These are phyloP conservation scores for Fistularia commersonii DNA, from an alignment of 2,797 vertebrate species.

Conservation along the genomic window DNA sequence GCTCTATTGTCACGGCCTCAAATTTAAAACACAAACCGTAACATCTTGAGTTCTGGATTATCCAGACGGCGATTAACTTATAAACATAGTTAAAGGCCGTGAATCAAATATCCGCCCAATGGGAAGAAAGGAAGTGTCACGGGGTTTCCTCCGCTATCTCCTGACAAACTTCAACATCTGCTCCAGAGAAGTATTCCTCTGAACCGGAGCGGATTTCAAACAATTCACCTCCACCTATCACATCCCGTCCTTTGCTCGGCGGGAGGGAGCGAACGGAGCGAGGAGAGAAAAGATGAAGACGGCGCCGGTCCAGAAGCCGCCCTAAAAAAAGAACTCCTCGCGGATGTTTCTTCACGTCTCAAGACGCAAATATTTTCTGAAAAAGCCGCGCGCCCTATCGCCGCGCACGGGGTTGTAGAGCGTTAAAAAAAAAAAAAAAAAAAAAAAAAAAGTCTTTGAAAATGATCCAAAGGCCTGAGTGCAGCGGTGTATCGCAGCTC, in stretches of 20 bases:
- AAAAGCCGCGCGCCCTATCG: constrained; percentile 44
- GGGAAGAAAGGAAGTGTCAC: constrained; percentile 33
- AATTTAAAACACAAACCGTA: too few relatives aligned
- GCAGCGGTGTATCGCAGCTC: constrained; percentile 30
- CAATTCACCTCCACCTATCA: constrained; percentile 48
- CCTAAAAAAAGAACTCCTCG: constrained; percentile 73
- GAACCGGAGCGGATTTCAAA: constrained; percentile 66
- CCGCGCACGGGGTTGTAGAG: constrained; percentile 7
- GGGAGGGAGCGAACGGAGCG: constrained; percentile 4
- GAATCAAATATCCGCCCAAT: constrained; percentile 32
- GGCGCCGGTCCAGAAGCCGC: constrained; percentile 41
- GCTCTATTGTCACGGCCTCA: too few relatives aligned
- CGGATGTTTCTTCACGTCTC: constrained; percentile 42
- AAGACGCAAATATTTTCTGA: constrained; percentile 70
- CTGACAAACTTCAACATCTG: constrained; percentile 49
- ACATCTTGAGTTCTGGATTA: too few relatives aligned
- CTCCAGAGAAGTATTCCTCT: constrained; percentile 32
- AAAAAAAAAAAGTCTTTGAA: constrained; percentile 49
- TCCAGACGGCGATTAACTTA: too few relatives aligned
- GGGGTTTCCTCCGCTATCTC: constrained; percentile 41
- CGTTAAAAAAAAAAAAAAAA: neutral
- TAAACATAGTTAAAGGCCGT: too few relatives aligned
- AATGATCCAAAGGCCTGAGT: constrained; percentile 58
- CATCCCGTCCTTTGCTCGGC: constrained; percentile 45
- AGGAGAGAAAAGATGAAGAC: constrained; percentile 11